Conservation (phyloP, 1,140 invertebrate species). For the Apocrypta bakeri region DNA sequence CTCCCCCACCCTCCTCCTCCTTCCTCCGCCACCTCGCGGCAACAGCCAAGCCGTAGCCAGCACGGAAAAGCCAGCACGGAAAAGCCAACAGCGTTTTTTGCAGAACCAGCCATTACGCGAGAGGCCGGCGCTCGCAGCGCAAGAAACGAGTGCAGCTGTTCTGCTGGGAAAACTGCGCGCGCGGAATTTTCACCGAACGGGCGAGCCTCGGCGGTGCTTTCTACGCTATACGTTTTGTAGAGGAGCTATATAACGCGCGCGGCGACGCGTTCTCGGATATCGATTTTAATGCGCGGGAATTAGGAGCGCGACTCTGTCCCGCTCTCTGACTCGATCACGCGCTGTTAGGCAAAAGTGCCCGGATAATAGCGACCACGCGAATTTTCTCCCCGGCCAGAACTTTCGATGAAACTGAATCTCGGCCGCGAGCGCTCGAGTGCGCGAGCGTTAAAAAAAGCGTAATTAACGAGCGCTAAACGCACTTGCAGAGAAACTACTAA, state of each 20-base stretch:
- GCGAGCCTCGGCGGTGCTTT: too few species aligned
- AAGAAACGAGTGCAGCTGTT: not conserved
- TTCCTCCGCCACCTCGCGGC: slow-evolving; percentile 24
- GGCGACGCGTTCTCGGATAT: slow-evolving; percentile 18
- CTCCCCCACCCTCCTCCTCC: not conserved
- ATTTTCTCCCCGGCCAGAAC: not conserved
- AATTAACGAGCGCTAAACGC: slow-evolving; percentile 12
- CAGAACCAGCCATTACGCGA: not conserved
- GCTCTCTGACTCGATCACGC: not conserved
- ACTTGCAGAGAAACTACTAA: slow-evolving; percentile 3
- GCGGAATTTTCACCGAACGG: too few species aligned
- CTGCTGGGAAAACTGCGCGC: too few species aligned
- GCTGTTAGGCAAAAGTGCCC: not conserved
- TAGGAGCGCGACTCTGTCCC: not conserved
- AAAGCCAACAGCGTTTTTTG: too few species aligned
- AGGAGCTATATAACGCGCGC: slow-evolving; percentile 24
- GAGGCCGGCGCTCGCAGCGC: too few species aligned
- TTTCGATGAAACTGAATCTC: not conserved
- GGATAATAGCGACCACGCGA: not conserved
- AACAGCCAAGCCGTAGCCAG: slow-evolving; percentile 29
- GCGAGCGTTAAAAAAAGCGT: not conserved
- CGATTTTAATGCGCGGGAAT: slow-evolving; percentile 31
- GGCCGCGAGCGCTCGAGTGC: not conserved
- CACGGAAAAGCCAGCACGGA: not conserved
- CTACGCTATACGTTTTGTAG: too few species aligned